These are phyloP conservation scores for Siderastrea radians DNA, from an alignment of 92 coral and sea anemone genomes.

Conservation along the genomic window DNA sequence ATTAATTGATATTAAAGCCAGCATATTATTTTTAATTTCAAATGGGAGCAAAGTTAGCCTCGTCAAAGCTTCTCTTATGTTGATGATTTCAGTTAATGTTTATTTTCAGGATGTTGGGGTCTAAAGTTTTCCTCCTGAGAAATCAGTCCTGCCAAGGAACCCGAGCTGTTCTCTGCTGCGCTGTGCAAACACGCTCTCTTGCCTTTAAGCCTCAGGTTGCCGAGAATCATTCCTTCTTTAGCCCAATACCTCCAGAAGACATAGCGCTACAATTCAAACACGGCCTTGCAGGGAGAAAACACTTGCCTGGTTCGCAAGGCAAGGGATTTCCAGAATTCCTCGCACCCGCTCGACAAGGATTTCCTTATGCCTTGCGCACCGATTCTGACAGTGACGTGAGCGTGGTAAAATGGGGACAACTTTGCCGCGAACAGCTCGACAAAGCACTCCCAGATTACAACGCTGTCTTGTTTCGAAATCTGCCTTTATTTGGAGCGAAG, in stretches of 20 bases:
- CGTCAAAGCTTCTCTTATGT: neutral
- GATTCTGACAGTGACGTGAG: conserved; percentile 34
- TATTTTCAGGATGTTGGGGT: conserved; percentile 25
- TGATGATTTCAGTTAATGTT: neutral
- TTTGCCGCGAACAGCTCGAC: conserved; percentile 74
- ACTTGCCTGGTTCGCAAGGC: conserved; percentile 79
- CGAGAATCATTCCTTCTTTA: conserved; percentile 46
- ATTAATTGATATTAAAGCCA: too few relatives aligned
- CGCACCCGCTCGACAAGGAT: conserved; percentile 63
- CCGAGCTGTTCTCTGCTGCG: neutral
- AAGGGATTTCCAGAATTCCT: conserved; percentile 81
- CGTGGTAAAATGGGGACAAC: conserved; percentile 63
- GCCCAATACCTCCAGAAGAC: conserved; percentile 47
- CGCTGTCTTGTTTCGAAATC: conserved; percentile 81
- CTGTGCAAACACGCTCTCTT: conserved; percentile 22
- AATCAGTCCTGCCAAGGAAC: neutral
- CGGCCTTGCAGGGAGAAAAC: conserved; percentile 73
- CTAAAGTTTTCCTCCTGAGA: neutral
- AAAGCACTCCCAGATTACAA: conserved; percentile 62
- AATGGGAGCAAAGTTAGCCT: neutral
- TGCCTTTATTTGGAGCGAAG: conserved; percentile 51
- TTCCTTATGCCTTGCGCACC: conserved; percentile 75
- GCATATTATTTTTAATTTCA: neutral
- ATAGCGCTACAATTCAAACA: conserved; percentile 71
- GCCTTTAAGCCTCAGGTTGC: conserved; percentile 27